Conservation (phyloP, 2,797 vertebrate species). For the Florisuga fusca region DNA sequence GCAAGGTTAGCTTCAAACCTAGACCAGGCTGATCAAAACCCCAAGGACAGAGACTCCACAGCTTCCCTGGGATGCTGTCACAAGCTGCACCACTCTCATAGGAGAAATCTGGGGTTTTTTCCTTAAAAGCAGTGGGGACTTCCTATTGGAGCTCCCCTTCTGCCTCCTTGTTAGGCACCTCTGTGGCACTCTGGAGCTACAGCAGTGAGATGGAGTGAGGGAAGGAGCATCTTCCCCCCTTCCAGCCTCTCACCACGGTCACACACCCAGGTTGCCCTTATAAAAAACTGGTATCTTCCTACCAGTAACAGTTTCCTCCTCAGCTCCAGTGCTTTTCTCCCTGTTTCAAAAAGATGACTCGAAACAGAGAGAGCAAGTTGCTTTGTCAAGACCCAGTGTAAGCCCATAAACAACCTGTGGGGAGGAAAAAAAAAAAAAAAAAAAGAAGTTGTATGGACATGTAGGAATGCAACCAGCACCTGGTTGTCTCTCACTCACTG, state of each 20-base stretch:
- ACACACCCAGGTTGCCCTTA: background rate
- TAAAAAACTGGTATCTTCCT: rapidly evolving
- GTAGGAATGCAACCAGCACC: background rate
- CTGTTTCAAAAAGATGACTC: background rate
- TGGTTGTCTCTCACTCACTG: background rate
- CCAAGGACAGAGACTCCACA: background rate
- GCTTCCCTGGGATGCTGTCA: background rate
- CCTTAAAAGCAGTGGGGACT: background rate
- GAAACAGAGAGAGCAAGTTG: background rate
- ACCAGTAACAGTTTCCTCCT: background rate
- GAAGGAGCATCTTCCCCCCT: background rate
- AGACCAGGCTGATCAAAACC: background rate
- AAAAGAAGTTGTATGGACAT: background rate
- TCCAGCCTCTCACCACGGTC: background rate
- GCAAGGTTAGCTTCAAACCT: background rate
- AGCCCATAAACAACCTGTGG: background rate
- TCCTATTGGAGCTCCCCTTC: background rate
- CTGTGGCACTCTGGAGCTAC: background rate
- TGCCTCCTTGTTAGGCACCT: background rate
- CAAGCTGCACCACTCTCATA: rapidly evolving
- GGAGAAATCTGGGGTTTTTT: background rate
- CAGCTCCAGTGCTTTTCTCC: background rate
- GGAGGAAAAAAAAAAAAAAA: no score
- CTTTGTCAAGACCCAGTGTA: rapidly evolving
- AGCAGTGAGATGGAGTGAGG: background rate